A percentile compares a stretch with the other conserved stretches of the same genome.
Conservation (phyloP, 2,888 invertebrate species). For the Strigamia transsilvanica region DNA sequence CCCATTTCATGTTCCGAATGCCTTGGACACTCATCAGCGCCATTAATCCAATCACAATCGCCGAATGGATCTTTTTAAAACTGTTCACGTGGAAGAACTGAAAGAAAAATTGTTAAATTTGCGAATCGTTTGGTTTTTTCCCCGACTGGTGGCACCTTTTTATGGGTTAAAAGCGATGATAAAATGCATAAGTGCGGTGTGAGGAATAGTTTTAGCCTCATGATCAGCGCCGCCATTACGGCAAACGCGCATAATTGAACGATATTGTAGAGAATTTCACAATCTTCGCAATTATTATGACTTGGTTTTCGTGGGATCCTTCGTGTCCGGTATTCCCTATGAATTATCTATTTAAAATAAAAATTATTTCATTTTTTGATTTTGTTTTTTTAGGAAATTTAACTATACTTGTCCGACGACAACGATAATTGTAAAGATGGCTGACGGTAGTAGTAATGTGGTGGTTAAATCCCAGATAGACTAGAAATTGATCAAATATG, state of each 20-base stretch:
- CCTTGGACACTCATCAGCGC: conserved; percentile 70
- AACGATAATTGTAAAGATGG: conserved; percentile 61
- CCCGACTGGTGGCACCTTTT: conserved; percentile 65
- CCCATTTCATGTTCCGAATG: conserved; percentile 67
- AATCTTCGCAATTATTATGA: conserved; percentile 62
- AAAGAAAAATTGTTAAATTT: conserved; percentile 54
- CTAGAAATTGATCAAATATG: background rate
- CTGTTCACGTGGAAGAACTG: conserved; percentile 65
- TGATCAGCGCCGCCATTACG: conserved; percentile 77
- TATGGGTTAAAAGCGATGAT: conserved; percentile 73
- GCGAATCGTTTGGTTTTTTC: background rate
- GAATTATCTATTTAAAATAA: background rate
- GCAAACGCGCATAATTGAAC: conserved; percentile 76
- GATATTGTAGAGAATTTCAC: conserved; percentile 74
- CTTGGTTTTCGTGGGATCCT: background rate
- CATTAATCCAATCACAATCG: conserved; percentile 67
- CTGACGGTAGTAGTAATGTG: conserved; percentile 71
- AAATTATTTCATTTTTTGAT: background rate
- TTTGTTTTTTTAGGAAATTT: background rate
- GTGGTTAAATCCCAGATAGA: conserved; percentile 62
- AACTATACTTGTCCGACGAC: conserved; percentile 57
- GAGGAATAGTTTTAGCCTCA: conserved; percentile 81
- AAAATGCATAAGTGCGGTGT: conserved; percentile 81
- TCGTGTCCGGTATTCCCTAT: background rate
- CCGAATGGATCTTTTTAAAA: conserved; percentile 64